phyloP scores from a whole-genome alignment of 2,113 vertebrate genomes.

The Hydrochoerus hydrochaeris region DNA sequence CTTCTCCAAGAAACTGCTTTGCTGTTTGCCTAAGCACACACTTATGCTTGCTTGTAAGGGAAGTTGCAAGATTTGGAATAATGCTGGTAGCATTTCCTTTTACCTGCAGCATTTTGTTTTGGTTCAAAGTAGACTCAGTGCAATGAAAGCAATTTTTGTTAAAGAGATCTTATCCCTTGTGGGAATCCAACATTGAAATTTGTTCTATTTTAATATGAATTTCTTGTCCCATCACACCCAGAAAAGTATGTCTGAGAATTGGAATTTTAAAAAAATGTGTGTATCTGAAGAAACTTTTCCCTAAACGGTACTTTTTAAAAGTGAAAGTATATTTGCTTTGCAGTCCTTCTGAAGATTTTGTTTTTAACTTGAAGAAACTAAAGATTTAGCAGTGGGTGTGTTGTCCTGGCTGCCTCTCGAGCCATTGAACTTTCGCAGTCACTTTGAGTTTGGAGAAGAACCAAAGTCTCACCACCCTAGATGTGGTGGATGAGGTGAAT shows the following conservation, averaged over 20 bases:
- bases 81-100: background rate
- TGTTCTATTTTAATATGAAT: background rate
- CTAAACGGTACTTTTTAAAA: background rate
- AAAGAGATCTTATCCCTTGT: background rate
- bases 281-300: background rate
- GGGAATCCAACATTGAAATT: background rate
- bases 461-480: background rate
- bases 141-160: background rate
- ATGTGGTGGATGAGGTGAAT: background rate
- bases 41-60: background rate
- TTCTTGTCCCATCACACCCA: background rate
- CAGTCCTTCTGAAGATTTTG: constrained; percentile 19
- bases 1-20: background rate
- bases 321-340: constrained; percentile 35
- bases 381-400: background rate
- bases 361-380: background rate
- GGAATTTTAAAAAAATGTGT: background rate
- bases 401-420: background rate
- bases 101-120: background rate
- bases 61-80: background rate
- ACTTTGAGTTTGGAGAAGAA: background rate
- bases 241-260: background rate
- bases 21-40: background rate
- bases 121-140: background rate
- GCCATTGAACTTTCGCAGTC: background rate